phyloP scores from a whole-genome alignment of 2,888 invertebrate genomes.

The Lamellibrachia columna region DNA sequence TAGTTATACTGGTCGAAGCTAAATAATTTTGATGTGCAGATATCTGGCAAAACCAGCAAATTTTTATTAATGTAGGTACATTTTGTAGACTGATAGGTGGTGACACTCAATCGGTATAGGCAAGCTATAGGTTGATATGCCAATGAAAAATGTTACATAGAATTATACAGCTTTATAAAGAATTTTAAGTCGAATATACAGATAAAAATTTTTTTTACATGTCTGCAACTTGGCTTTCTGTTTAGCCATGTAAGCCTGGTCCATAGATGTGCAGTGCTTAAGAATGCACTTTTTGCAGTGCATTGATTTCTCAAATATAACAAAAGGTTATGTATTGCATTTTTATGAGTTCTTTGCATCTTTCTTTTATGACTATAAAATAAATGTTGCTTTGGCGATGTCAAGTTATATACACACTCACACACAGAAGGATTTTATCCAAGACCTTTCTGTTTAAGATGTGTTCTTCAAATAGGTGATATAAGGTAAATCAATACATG shows the following conservation, averaged over 20 bases:
- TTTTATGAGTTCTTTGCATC: not conserved
- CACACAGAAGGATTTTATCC: not conserved
- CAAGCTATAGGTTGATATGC: no score
- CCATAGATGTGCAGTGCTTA: not conserved
- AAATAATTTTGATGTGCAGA: no score
- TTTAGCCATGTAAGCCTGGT: not conserved
- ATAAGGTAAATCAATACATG: not conserved
- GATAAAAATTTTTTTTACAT: no score
- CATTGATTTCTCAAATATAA: not conserved
- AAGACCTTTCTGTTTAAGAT: not conserved
- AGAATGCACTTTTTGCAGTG: not conserved
- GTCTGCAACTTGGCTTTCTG: not conserved
- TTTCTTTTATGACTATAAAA: not conserved
- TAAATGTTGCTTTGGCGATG: not conserved
- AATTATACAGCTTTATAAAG: no score
- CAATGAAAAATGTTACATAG: no score
- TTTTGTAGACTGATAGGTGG: no score
- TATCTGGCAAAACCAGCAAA: no score
- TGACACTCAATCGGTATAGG: no score
- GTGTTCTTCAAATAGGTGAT: not conserved
- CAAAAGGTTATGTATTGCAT: not conserved
- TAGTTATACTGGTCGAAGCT: no score
- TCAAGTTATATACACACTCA: not conserved
- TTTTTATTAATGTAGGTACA: no score
- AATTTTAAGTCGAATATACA: no score